Base-by-base conservation (phyloP, 2,113 vertebrate genomes). In the Setophaga coronata region DNA sequence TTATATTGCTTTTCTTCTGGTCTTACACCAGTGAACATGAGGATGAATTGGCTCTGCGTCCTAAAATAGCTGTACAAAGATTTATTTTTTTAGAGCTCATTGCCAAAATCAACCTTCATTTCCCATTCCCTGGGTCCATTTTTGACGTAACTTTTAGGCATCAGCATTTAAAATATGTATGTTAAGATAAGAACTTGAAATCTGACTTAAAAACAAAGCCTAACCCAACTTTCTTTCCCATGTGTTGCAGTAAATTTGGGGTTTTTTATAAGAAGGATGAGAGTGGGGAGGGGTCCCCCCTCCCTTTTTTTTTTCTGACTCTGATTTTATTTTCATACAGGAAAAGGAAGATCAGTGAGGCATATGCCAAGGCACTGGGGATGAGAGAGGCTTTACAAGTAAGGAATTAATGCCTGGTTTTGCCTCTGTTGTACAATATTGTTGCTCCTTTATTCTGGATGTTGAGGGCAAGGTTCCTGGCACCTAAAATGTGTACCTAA, bases 331-430 rank as follows among this genome's bases (percentile, higher is more conserved):
- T 93, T 93, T 96, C 53, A 24, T 96, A 45, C 40, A 99, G 99
- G 96, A 98, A 98, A 95, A 98, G 51, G 96, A 99, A 93, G 97
- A 99, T 99, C 97, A 99, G 99, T 98, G 99, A 99, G 93, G 98
- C 99, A 62, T 99, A 99, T 96, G 98, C 99, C 96, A 99, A 96
- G 97, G 99, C 98, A 23, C 96, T 99, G 71, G 98, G 98, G 87
- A 97, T 98, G 67, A 97, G 99, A 56, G 99, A 99, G 83, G 99
- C 99, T 54, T 98, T 99, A 96, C 96, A 99, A 78, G 99, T 99
- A 98, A 99, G 98, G 92, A 95, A 48, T n/a, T 18, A 71, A 61
- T 69, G 34, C 25, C 43, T 73, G 64, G 18, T 89, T 82, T 94
- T 47, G 42, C 50, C 26, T 89, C 18, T 84, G 56, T 89, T 92